Evolutionary conservation across 2,113 vertebrate genomes (phyloP), one percentile per base, ranked within the genome.

Genomic region (Isurus oxyrinchus): DNA sequence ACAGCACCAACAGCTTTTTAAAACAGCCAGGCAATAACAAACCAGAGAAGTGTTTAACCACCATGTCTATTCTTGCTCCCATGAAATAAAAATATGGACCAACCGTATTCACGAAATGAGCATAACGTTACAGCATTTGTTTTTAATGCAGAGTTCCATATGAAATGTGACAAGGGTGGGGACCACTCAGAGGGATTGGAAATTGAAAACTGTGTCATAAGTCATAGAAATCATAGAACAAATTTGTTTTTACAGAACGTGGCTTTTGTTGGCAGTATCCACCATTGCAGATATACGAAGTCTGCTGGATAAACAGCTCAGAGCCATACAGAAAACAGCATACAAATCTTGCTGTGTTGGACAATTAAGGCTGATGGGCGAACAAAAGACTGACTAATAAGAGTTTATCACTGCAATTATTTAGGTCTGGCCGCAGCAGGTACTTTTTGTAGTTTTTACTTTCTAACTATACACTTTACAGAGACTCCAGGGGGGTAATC

Each of bases 321-420:
- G 25, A 57, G 5, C 7, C 16, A 19, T 40, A 40, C 90, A 94
- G 59, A 94, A 94, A 40, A 91, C 31, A 91, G 88, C 55, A 57
- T 55, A 91, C 55, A 91, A n/a, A 23, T 61, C 59, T 94, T n/a
- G n/a, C 61, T 94, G 59, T 35, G 90, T 94, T 63, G 7, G 55
- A 94, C 23, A 94, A 94, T 94, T 63, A 94, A 94, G 90, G 90
- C 90, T 94, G 59, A 61, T 66, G 31, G 90, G n/a, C 21, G 69
- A 95, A 95, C 44, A 95, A 76, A 95, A 35, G 94, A 76, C 67
- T 95, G 94, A 95, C 66, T 67, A 95, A 67, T 95, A 95, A 95
- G 57, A 63, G 40, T 63, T 94, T 59, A 59, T 57, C 27, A 95
- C 63, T 95, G 94, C 44, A 72, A 72, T 76, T 72, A 95, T 72